Evolutionary conservation across 2,797 vertebrate genomes (phyloP).

Genomic region (Arctocebus calabarensis): DNA sequence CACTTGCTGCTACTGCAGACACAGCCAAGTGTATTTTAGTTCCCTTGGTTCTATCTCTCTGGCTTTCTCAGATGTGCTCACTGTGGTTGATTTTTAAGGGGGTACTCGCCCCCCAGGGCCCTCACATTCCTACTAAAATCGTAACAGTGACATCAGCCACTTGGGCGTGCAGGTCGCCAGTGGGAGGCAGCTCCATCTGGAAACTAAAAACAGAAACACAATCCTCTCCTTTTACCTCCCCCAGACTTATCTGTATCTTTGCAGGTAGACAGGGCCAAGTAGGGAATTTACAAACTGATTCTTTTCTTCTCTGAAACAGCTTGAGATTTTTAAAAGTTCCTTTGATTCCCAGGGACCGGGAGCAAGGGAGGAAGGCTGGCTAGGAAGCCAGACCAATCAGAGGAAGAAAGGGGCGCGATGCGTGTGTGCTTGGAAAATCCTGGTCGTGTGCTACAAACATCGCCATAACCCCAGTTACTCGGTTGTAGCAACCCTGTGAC

Average conservation of each 20-base stretch:
- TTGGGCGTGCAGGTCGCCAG: conserved; percentile 10
- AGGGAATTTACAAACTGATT: conserved; percentile 52
- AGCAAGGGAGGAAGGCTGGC: not conserved
- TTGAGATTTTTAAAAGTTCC: conserved; percentile 41
- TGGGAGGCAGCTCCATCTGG: conserved; percentile 68
- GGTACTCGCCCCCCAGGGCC: not conserved
- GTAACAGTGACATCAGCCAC: not conserved
- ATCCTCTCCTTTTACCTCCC: not conserved
- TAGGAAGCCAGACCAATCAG: not conserved
- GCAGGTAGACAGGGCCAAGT: conserved; percentile 59
- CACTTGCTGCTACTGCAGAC: not conserved
- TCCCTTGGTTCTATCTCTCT: not conserved
- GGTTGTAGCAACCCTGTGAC: not conserved
- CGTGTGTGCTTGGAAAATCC: too few species aligned
- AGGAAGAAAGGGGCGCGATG: not conserved
- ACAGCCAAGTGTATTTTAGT: not conserved
- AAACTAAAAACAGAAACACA: conserved; percentile 61
- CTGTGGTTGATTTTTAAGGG: not conserved
- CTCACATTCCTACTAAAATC: not conserved
- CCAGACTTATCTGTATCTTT: not conserved
- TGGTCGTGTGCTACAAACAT: accelerated
- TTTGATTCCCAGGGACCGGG: not conserved
- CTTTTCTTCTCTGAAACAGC: conserved; percentile 18
- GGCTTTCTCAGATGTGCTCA: not conserved
- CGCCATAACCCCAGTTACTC: not conserved